Conservation (phyloP, 2,888 invertebrate species). For the Podabrus alpinus region DNA sequence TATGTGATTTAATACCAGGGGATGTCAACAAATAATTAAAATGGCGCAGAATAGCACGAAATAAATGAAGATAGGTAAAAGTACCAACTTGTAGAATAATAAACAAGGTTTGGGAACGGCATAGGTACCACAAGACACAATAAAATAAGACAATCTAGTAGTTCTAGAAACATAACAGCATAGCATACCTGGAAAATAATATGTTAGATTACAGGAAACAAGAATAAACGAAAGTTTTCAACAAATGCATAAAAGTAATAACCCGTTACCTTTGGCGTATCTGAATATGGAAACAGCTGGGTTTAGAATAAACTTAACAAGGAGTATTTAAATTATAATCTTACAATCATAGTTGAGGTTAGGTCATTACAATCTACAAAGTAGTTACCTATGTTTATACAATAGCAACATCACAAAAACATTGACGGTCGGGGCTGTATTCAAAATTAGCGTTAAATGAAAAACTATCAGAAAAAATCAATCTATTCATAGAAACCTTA, state of each 20-base stretch:
- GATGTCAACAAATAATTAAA: background rate
- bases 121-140: background rate
- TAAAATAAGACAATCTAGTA: background rate
- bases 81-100: too few relatives aligned
- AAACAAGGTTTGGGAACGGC: background rate
- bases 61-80: too few relatives aligned
- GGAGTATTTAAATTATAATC: too few relatives aligned
- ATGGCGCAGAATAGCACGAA: too few relatives aligned
- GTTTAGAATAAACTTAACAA: background rate
- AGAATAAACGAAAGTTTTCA: background rate
- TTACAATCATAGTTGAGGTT: too few relatives aligned
- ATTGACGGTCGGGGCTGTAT: too few relatives aligned
- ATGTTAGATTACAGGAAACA: background rate
- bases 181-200: background rate
- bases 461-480: too few relatives aligned
- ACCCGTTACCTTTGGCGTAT: background rate
- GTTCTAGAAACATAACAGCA: background rate
- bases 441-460: too few relatives aligned
- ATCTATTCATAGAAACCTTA: too few relatives aligned
- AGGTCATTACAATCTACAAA: too few relatives aligned
- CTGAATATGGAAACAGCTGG: background rate
- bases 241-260: background rate
- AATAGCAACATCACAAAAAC: too few relatives aligned
- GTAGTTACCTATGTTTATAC: too few relatives aligned
- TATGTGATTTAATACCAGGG: background rate